These are phyloP conservation scores for Zaprionus gabonicus DNA, from an alignment of 1,140 invertebrate genomes.

Conservation along the genomic window DNA sequence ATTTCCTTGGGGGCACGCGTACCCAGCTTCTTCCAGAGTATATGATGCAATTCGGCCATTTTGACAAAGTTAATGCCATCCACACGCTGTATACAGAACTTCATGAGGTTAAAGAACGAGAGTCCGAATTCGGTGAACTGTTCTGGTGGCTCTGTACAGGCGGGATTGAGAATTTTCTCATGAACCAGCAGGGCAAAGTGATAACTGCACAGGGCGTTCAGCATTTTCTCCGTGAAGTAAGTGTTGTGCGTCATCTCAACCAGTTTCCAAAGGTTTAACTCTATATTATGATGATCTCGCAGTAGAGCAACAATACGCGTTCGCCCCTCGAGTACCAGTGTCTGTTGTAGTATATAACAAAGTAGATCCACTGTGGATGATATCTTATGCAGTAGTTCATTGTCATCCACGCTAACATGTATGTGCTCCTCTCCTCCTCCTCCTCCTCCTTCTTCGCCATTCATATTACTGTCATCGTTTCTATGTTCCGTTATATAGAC, in stretches of 20 bases:
- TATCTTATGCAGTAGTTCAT: slow-evolving; percentile 85
- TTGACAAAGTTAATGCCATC: slow-evolving; percentile 75
- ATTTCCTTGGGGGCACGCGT: slow-evolving; percentile 71
- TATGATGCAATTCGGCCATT: slow-evolving; percentile 81
- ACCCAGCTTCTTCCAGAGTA: slow-evolving; percentile 80
- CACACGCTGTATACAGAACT: slow-evolving; percentile 85
- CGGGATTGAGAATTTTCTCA: slow-evolving; percentile 67
- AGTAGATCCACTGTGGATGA: slow-evolving; percentile 86
- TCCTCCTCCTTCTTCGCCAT: slow-evolving; percentile 22
- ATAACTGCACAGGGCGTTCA: slow-evolving; percentile 59
- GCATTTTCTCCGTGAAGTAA: slow-evolving; percentile 65
- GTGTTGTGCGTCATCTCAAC: slow-evolving; percentile 73
- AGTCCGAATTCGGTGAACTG: slow-evolving; percentile 79
- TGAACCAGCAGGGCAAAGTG: slow-evolving; percentile 70
- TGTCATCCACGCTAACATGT: slow-evolving; percentile 84
- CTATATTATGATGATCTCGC: slow-evolving; percentile 63
- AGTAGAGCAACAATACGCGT: slow-evolving; percentile 66
- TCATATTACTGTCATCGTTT: slow-evolving; percentile 13
- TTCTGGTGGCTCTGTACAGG: slow-evolving; percentile 54
- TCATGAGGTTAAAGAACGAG: slow-evolving; percentile 85
- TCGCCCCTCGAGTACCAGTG: slow-evolving; percentile 66
- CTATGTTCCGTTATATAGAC: slow-evolving; percentile 67
- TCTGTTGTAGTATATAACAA: slow-evolving; percentile 78
- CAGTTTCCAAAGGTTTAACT: slow-evolving; percentile 78
- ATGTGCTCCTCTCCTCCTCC: slow-evolving; percentile 50